Evolutionary conservation across 2,113 vertebrate species (phyloP).

Genomic region (Cephalopterus ornatus): DNA sequence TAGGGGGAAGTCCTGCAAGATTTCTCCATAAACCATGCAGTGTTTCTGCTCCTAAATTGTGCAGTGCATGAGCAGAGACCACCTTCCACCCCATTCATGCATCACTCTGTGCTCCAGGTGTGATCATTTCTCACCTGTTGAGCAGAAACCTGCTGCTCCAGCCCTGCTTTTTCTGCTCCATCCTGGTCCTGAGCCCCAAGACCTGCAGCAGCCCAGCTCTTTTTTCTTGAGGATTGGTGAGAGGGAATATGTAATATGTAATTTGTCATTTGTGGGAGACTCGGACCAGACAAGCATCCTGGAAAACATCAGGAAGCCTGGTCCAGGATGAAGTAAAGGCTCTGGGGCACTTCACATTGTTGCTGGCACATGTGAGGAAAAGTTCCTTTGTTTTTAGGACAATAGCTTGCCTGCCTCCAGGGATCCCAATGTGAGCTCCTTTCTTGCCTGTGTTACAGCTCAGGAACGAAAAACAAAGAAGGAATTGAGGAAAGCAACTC

Average conservation of each 20-base stretch:
- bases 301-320: constrained; percentile 17
- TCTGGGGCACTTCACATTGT: neutral
- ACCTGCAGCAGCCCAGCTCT: neutral
- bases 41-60: neutral
- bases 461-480: neutral
- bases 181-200: neutral
- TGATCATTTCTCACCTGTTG: neutral
- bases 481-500: neutral
- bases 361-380: neutral
- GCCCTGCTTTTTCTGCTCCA: neutral
- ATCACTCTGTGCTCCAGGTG: neutral
- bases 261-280: neutral
- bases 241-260: accelerated
- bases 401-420: neutral
- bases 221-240: neutral
- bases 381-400: constrained; percentile 33
- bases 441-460: neutral
- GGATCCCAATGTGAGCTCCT: neutral
- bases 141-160: neutral
- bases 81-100: neutral
- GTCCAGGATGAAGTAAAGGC: neutral
- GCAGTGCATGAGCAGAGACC: neutral
- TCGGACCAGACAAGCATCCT: neutral
- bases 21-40: neutral
- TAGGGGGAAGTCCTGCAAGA: neutral